Percentiles rank a stretch among this genome's conserved stretches.
Conservation (phyloP, 2,888 invertebrate species). For the Odontothrips loti region DNA sequence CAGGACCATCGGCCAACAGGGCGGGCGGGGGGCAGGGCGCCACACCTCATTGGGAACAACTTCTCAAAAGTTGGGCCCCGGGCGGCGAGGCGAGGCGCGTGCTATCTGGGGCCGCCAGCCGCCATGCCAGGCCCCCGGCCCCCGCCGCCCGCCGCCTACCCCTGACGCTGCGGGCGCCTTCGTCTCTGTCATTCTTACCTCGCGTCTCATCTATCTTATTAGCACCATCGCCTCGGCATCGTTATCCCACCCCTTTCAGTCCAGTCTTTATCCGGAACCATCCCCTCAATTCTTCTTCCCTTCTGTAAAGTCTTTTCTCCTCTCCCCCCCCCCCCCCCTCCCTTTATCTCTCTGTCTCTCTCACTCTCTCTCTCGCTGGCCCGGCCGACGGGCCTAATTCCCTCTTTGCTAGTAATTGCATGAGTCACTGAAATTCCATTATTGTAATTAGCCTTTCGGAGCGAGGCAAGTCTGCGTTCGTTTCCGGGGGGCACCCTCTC, state of each 20-base stretch:
- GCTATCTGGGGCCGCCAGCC: no score
- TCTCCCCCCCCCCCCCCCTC: neutral
- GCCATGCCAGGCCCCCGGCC: neutral
- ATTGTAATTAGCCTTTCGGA: constrained; percentile 23
- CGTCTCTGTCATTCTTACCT: neutral
- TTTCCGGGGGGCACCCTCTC: neutral
- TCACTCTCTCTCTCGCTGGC: neutral
- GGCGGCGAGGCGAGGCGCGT: no score
- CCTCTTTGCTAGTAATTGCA: constrained; percentile 22
- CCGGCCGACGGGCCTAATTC: neutral
- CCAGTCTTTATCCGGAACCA: neutral
- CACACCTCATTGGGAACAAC: no score
- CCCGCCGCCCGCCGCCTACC: neutral
- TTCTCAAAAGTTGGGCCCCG: no score
- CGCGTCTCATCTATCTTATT: constrained; percentile 14
- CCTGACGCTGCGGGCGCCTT: neutral
- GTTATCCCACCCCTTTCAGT: neutral
- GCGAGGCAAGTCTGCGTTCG: neutral
- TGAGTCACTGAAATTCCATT: constrained; percentile 25
- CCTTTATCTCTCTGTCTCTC: neutral
- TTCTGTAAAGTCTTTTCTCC: neutral
- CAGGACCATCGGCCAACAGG: no score
- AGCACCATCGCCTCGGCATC: neutral
- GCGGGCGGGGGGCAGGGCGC: no score
- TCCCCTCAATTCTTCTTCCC: neutral